Percentiles rank a stretch among this genome's conserved stretches.
phyloP scores from a whole-genome alignment of 2,797 vertebrate species.

The Acanthurus leucopareius region DNA sequence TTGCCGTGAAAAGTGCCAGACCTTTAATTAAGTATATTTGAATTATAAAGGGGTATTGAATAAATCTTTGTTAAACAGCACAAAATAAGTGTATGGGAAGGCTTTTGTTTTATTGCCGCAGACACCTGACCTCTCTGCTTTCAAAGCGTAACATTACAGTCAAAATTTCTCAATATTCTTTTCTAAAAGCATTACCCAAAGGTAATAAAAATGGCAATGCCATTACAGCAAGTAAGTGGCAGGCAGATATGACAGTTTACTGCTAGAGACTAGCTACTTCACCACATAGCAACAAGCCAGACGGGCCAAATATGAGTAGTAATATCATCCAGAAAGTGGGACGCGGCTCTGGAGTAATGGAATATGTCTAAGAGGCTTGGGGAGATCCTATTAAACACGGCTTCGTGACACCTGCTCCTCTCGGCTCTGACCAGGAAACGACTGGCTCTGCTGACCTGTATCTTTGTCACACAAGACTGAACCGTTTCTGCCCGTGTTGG shows the following conservation, averaged over 20 bases:
- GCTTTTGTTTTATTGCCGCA: constrained; percentile 16
- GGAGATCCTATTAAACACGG: constrained; percentile 83
- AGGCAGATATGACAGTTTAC: constrained; percentile 25
- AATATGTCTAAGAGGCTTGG: constrained; percentile 81
- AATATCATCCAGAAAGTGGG: constrained; percentile 72
- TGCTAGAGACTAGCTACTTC: constrained; percentile 19
- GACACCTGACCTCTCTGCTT: constrained; percentile 31
- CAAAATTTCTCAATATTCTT: constrained; percentile 7
- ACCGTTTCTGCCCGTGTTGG: not conserved
- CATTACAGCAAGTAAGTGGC: constrained; percentile 34
- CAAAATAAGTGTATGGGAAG: constrained; percentile 15
- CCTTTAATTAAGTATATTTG: constrained; percentile 47
- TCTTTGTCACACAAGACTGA: constrained; percentile 32
- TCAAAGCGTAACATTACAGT: constrained; percentile 17
- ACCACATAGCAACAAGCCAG: constrained; percentile 41
- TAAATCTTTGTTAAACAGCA: constrained; percentile 29
- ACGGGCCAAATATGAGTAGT: constrained; percentile 32
- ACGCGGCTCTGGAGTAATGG: constrained; percentile 75
- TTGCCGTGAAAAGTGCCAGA: constrained; percentile 36
- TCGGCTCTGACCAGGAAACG: constrained; percentile 61
- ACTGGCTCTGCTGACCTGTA: constrained; percentile 50
- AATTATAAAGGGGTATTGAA: constrained; percentile 37
- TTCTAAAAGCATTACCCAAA: constrained; percentile 30
- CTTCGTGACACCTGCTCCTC: constrained; percentile 80
- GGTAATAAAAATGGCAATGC: constrained; percentile 29